Conservation (phyloP, 92 coral and sea anemone species). For the Metridium senile region DNA sequence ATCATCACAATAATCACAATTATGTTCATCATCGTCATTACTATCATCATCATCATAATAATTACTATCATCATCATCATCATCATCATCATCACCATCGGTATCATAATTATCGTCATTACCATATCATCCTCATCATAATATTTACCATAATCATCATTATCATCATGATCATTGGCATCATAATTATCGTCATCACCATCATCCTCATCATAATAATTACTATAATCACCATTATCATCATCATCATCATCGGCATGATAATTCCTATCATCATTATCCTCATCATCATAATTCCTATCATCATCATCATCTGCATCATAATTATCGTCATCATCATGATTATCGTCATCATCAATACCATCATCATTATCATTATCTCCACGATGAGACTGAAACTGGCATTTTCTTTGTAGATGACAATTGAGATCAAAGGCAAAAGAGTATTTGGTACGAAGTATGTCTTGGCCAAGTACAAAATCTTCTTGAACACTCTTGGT, state of each 20-base stretch:
- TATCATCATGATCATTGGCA: not conserved
- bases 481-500: conserved; percentile 73
- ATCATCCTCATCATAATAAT: not conserved
- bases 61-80: not conserved
- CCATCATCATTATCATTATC: not conserved
- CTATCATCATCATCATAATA: not conserved
- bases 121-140: not conserved
- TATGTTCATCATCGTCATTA: not conserved
- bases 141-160: too few relatives aligned
- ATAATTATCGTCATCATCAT: too few relatives aligned
- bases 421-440: conserved; percentile 77
- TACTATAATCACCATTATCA: too few relatives aligned
- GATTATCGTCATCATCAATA: not conserved
- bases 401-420: conserved; percentile 36
- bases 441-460: conserved; percentile 88
- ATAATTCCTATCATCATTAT: too few relatives aligned
- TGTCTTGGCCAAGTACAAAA: conserved; percentile 87
- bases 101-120: not conserved
- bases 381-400: too few relatives aligned
- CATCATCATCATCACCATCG: not conserved
- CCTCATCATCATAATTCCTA: not conserved
- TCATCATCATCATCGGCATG: not conserved
- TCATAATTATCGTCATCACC: not conserved
- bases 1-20: too few relatives aligned
- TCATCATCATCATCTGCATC: not conserved